phyloP scores from a whole-genome alignment of 2,113 vertebrate species.

The Nothocercus julius region DNA sequence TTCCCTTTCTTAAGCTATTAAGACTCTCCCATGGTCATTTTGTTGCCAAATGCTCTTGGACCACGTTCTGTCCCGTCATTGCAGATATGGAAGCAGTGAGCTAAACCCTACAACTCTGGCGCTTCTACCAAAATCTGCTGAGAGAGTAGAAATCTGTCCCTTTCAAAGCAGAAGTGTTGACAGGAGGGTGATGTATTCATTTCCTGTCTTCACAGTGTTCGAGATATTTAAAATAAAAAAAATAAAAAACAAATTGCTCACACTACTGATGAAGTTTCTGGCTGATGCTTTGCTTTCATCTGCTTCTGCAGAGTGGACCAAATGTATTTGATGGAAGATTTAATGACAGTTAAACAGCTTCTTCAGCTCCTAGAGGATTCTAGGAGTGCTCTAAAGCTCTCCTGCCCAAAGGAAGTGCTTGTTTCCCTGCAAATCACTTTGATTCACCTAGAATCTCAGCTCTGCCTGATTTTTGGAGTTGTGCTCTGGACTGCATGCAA shows the following conservation, averaged over 20 bases:
- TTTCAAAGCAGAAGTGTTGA: background rate
- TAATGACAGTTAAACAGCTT: background rate
- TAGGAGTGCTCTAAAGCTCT: background rate
- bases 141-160: background rate
- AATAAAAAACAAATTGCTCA: background rate
- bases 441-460: background rate
- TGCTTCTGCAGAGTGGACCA: background rate
- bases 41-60: background rate
- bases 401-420: background rate
- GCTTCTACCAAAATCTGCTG: background rate
- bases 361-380: no score
- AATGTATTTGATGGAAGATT: background rate
- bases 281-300: background rate
- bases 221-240: no score
- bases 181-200: background rate
- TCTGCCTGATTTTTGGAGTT: background rate
- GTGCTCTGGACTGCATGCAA: background rate
- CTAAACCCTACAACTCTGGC: background rate
- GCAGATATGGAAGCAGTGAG: background rate
- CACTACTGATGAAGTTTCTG: background rate
- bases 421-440: background rate
- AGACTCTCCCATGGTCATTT: fast-evolving
- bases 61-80: background rate
- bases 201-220: background rate
- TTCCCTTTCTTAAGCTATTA: background rate